phyloP scores from a whole-genome alignment of 92 coral and sea anemone species.

The Phenganax stokvisi region DNA sequence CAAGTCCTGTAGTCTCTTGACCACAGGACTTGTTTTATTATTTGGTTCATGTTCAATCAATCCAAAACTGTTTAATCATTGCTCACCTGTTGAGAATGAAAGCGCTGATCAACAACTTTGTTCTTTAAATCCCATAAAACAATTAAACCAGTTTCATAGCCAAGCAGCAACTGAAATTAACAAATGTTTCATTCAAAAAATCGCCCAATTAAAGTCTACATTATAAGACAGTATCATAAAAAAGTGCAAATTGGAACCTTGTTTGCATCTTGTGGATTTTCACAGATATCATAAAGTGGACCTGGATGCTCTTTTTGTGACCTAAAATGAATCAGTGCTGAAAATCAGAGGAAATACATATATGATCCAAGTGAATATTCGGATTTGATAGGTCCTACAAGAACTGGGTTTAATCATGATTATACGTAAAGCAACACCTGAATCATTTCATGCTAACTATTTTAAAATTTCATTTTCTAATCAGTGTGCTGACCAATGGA shows the following conservation, averaged over 20 bases:
- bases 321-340: constrained; percentile 38
- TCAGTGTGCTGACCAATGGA: too few species aligned
- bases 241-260: constrained; percentile 49
- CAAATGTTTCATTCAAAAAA: neutral
- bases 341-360: neutral
- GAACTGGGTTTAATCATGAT: too few species aligned
- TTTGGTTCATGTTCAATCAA: too few species aligned
- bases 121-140: constrained; percentile 83
- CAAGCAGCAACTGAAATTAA: constrained; percentile 66
- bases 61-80: too few species aligned
- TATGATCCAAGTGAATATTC: neutral
- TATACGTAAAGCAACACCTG: too few species aligned
- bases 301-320: constrained; percentile 92
- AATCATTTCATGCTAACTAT: too few species aligned
- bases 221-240: neutral
- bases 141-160: constrained; percentile 77
- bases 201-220: neutral
- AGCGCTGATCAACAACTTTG: constrained; percentile 77
- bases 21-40: too few species aligned
- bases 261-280: constrained; percentile 84
- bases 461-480: too few species aligned
- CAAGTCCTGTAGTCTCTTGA: too few species aligned
- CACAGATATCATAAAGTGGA: constrained; percentile 77
- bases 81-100: constrained; percentile 58
- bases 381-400: neutral